Conservation (phyloP, 2,888 invertebrate genomes). For the Lasioglossum vierecki region DNA sequence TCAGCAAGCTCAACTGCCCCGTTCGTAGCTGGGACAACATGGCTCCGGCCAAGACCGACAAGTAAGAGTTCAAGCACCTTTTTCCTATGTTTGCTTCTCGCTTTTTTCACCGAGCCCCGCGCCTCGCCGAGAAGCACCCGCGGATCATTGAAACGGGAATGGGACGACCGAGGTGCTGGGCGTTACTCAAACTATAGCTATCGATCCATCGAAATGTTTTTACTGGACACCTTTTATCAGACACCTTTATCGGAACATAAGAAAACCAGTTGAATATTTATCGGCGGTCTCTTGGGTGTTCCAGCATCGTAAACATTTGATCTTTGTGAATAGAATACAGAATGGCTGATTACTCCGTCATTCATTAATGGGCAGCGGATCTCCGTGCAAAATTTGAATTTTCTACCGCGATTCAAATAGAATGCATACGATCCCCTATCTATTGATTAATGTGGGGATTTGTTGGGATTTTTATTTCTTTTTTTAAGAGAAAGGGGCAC, state of each 20-base stretch:
- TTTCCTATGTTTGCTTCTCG: conserved; percentile 7
- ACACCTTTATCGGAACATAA: too few relatives aligned
- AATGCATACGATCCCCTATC: too few relatives aligned
- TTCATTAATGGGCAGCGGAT: too few relatives aligned
- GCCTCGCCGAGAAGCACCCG: conserved; percentile 15
- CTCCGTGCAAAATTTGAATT: too few relatives aligned
- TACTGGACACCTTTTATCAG: background rate
- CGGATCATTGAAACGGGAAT: background rate
- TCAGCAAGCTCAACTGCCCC: conserved; percentile 69
- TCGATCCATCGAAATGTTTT: background rate
- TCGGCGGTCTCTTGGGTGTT: background rate
- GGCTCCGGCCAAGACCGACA: conserved; percentile 72
- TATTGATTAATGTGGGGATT: too few relatives aligned
- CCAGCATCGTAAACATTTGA: too few relatives aligned
- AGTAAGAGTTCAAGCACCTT: conserved; percentile 68
- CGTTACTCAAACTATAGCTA: background rate
- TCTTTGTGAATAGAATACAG: too few relatives aligned
- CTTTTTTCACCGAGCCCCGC: conserved; percentile 5
- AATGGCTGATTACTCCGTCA: too few relatives aligned
- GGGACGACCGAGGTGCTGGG: background rate
- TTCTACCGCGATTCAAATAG: too few relatives aligned
- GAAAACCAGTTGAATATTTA: background rate
- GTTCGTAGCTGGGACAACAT: conserved; percentile 77
- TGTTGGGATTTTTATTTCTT: too few relatives aligned
- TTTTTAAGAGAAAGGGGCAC: too few relatives aligned